These are phyloP conservation scores for Steatornis caripensis DNA, from an alignment of 2,113 vertebrate species.

Conservation along the genomic window DNA sequence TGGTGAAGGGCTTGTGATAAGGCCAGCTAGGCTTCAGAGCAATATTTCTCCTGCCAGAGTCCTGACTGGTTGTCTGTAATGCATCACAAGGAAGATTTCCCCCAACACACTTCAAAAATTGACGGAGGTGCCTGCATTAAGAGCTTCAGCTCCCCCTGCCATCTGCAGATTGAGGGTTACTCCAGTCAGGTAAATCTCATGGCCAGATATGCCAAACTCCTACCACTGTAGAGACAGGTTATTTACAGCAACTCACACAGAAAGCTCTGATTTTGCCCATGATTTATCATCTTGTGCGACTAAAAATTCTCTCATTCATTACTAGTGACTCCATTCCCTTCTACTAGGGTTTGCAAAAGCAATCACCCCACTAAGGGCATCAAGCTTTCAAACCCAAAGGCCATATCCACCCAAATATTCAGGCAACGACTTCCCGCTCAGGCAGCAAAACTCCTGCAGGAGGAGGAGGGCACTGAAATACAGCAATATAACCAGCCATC, in stretches of 20 bases:
- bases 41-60: not conserved
- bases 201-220: not conserved
- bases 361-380: rapidly evolving
- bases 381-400: not conserved
- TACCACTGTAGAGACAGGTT: not conserved
- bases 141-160: not conserved
- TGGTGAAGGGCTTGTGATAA: not conserved
- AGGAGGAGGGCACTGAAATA: rapidly evolving
- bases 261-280: not conserved
- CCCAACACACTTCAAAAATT: rapidly evolving
- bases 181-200: not conserved
- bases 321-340: rapidly evolving
- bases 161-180: not conserved
- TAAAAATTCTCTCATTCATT: not conserved
- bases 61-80: not conserved
- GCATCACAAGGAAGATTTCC: not conserved
- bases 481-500: not conserved
- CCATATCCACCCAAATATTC: not conserved
- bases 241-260: not conserved
- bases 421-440: not conserved
- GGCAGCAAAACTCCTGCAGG: not conserved
- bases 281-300: not conserved
- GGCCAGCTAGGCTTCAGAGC: not conserved
- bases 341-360: not conserved
- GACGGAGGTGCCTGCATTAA: not conserved